These are phyloP conservation scores for Drosophila nigricruria DNA, from an alignment of 2,888 invertebrate genomes.

Conservation along the genomic window DNA sequence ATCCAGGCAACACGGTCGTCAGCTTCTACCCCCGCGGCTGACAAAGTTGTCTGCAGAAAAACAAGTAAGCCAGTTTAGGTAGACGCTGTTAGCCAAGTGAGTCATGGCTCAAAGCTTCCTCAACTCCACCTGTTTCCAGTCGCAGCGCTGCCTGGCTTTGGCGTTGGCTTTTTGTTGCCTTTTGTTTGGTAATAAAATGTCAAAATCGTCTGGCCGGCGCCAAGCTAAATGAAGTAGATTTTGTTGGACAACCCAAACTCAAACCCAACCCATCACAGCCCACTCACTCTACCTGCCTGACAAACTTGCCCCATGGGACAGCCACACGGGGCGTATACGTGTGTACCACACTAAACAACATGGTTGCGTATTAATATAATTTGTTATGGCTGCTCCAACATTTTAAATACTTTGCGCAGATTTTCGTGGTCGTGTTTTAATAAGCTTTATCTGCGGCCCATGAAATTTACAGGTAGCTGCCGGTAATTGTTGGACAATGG, in stretches of 20 bases:
- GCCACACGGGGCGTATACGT: slow-evolving; percentile 45
- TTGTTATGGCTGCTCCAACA: slow-evolving; percentile 56
- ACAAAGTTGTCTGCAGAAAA: slow-evolving; percentile 24
- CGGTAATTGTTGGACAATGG: slow-evolving; percentile 38
- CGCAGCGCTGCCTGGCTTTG: slow-evolving; percentile 3
- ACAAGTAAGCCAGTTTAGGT: slow-evolving; percentile 56
- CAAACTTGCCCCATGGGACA: slow-evolving; percentile 23
- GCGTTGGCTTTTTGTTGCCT: slow-evolving; percentile 43
- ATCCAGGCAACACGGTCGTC: slow-evolving; percentile 25
- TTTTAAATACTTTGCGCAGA: slow-evolving; percentile 54
- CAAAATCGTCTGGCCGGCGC: slow-evolving; percentile 80
- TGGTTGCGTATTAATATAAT: slow-evolving; percentile 45
- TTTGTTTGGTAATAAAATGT: slow-evolving; percentile 77
- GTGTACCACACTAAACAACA: slow-evolving; percentile 24
- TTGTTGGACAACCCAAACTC: slow-evolving; percentile 13
- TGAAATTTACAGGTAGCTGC: slow-evolving; percentile 8
- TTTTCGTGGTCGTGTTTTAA: slow-evolving; percentile 33
- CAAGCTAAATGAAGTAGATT: slow-evolving; percentile 72
- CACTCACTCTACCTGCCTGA: not conserved
- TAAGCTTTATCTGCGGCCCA: slow-evolving; percentile 27
- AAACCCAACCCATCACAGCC: not conserved
- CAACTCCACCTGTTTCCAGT: slow-evolving; percentile 5
- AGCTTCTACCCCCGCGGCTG: slow-evolving; percentile 30
- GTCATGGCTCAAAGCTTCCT: slow-evolving; percentile 47
- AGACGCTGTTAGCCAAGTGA: slow-evolving; percentile 56